Evolutionary conservation across 2,888 invertebrate genomes (phyloP).

Genomic region (Papilio demoleus): DNA sequence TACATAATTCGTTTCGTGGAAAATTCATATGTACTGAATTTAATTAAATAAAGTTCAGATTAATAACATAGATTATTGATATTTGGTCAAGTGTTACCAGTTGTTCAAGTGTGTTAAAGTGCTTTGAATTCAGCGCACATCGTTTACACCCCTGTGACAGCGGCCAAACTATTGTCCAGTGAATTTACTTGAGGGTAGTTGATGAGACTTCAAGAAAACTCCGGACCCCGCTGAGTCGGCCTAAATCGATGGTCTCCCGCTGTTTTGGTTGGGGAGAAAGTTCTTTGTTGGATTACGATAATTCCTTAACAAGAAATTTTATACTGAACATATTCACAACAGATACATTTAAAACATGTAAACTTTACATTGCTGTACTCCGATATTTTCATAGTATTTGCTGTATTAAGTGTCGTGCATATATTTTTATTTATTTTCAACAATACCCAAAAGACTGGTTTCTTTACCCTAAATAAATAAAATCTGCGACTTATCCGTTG

Average conservation of each 20-base stretch:
- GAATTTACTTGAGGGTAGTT: conserved; percentile 29
- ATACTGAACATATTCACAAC: neutral
- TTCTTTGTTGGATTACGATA: conserved; percentile 23
- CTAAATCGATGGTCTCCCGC: conserved; percentile 32
- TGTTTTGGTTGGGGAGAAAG: conserved; percentile 20
- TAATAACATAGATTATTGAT: neutral
- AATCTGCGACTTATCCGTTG: neutral
- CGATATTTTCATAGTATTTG: too few relatives aligned
- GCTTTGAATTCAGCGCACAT: conserved; percentile 7
- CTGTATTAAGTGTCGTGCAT: neutral
- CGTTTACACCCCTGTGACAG: conserved; percentile 20
- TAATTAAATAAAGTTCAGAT: too few relatives aligned
- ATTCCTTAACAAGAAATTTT: conserved; percentile 6
- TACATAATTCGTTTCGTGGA: too few relatives aligned
- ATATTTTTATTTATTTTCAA: neutral
- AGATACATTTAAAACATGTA: too few relatives aligned
- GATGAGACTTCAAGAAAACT: conserved; percentile 40
- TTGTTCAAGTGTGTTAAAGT: conserved; percentile 2
- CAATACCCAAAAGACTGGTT: neutral
- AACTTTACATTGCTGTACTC: too few relatives aligned
- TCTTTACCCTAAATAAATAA: neutral
- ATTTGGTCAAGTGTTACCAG: too few relatives aligned
- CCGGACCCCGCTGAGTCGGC: conserved; percentile 27
- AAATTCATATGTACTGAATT: too few relatives aligned
- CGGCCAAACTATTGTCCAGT: conserved; percentile 31